Evolutionary conservation across 2,888 invertebrate species (phyloP), one percentile per base, ranked within the genome.

Genomic region (Balanococcus diminutus): DNA sequence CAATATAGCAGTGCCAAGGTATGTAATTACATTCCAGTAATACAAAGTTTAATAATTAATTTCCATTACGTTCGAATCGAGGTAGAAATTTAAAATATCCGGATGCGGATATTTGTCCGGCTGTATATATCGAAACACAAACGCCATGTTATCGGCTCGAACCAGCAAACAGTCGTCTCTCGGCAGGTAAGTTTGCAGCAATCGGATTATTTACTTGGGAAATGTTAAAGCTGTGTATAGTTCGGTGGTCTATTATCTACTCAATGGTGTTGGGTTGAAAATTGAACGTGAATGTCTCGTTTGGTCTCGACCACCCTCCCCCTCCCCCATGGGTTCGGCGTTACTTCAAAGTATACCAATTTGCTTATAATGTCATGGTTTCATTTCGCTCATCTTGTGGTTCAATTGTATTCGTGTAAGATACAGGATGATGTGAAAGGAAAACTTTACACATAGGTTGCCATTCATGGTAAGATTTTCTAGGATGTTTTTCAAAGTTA

Each of bases 11-110:
- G 4, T 46, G n/a, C n/a, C 11, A 42, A 46, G 46, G 46, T 46
- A 46, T n/a, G n/a, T n/a, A n/a, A n/a, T n/a, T 39, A 39, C 39
- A 39, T 6, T 22, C 32, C 11, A 5, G n/a, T n/a, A 16, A 16
- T 72, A n/a, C 72, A 5, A 72, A 72, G 32, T 72, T 72, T 72
- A 72, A 32, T 72, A 72, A 72, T 72, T 72, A 72, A 72, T 72
- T 72, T 72, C 28, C 72, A 32, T 72, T 72, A 72, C 16, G 72
- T 9, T n/a, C 31, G 72, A 14, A 72, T 25, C 72, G 28, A 16
- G 31, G 25, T 72, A 16, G 72, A 32, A n/a, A 28, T 72, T 72
- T 72, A 32, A 72, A 32, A 31, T n/a, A 31, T 11, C 72, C 31
- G 72, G 72, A 31, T 11, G 32, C 31, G 72, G 72, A 31, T 72